Conservation (phyloP, 2,797 vertebrate genomes). For the Avahi laniger region DNA sequence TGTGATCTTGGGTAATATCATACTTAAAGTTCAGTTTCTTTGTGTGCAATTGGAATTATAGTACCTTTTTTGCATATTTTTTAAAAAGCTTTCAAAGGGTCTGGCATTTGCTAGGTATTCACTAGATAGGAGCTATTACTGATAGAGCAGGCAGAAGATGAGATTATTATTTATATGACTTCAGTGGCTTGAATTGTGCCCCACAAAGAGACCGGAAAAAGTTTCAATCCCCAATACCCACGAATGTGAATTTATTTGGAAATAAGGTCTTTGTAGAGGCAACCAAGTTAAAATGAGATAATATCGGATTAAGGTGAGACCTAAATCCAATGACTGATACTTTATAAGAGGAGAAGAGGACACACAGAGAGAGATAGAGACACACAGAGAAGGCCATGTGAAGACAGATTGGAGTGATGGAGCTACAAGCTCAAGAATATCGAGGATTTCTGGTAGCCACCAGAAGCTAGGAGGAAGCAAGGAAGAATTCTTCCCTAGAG, state of each 20-base stretch:
- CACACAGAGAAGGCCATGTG: background rate
- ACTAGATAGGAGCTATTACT: background rate
- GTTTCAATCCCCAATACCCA: background rate
- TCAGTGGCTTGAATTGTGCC: background rate
- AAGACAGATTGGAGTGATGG: background rate
- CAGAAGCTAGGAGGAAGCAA: background rate
- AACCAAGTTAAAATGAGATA: background rate
- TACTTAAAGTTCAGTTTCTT: background rate
- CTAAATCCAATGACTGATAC: background rate
- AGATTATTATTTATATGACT: background rate
- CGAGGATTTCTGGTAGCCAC: background rate
- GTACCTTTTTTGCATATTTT: background rate
- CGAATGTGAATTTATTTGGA: constrained; percentile 17
- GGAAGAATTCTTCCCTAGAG: background rate
- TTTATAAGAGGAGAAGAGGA: background rate
- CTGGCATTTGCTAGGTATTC: background rate
- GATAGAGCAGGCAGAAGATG: background rate
- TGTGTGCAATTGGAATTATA: background rate
- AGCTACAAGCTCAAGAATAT: background rate
- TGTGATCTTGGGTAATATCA: background rate
- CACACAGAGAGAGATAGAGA: background rate
- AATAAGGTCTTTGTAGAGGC: background rate
- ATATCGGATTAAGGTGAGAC: background rate
- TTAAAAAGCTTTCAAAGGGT: background rate
- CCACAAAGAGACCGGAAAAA: background rate